Percentiles rank a stretch among this genome's conserved stretches.
phyloP scores from a whole-genome alignment of 2,797 vertebrate species.

The Sparus aurata region DNA sequence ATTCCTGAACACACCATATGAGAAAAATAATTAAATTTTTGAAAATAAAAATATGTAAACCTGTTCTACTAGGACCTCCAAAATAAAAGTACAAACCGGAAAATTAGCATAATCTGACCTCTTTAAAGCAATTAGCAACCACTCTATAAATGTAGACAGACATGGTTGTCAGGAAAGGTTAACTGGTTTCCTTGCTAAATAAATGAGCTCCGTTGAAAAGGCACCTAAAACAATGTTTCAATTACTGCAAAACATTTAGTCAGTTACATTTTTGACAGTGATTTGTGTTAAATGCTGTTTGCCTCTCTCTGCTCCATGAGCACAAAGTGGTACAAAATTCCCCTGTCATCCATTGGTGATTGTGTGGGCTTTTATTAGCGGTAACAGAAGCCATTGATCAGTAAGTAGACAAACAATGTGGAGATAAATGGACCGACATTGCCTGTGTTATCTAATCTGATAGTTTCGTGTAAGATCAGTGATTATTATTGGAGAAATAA shows the following conservation, averaged over 20 bases:
- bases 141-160: too few species aligned
- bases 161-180: not conserved
- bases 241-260: not conserved
- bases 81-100: too few species aligned
- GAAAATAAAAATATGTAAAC: too few species aligned
- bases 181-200: constrained; percentile 1
- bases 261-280: not conserved
- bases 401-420: constrained; percentile 22
- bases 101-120: too few species aligned
- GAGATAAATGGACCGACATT: constrained; percentile 27
- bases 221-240: not conserved
- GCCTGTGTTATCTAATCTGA: constrained; percentile 26
- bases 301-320: not conserved
- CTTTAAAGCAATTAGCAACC: too few species aligned
- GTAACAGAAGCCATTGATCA: constrained; percentile 37
- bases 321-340: not conserved
- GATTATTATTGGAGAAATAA: constrained; percentile 46
- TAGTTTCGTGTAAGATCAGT: constrained; percentile 15
- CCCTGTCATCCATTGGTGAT: not conserved
- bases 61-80: too few species aligned
- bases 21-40: too few species aligned
- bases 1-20: too few species aligned
- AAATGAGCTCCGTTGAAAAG: not conserved
- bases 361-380: constrained; percentile 14
- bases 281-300: constrained; percentile 10